Evolutionary conservation across 92 coral and sea anemone species (phyloP), one percentile per base, ranked within the genome.

Genomic region (Parazoanthus atlanticus): DNA sequence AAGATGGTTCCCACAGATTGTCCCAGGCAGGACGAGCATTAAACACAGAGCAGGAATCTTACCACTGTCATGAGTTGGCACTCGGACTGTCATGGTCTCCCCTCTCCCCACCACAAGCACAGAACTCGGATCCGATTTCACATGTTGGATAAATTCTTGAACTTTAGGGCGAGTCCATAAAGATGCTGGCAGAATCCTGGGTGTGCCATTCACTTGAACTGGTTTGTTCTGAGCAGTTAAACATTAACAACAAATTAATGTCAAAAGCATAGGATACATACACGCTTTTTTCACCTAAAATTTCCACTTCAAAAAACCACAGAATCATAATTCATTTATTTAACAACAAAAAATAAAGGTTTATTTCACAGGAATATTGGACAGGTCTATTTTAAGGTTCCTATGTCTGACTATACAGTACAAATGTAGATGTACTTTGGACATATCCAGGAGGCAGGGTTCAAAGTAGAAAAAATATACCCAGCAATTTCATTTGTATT

Each of bases 61-160:
- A 97, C 99, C 99, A 85, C 98, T 96, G 69, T 97, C 99, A 88
- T 97, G 99, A 32, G 99, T 97, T n/a, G 99, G 99, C 38, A 97
- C 99, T n/a, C 99, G 93, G 21, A 97, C 99, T 73, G 99, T 97
- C 97, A 97, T 95, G 7, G 99, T 97, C 89, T 97, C 99, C 26
- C 99, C 99, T 76, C 99, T 90, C 9, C 99, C 99, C 72, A 97
- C 99, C 54, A 97, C 99, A 80, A 97, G 95, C 73, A 97, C 99
- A 52, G 99, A 97, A 41, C 97, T 96, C 28, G 99, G 99, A 71
- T 97, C 99, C 47, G 98, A 94, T 89, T 96, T 97, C 52, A 97
- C 98, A 81, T 97, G 99, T 89, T 97, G 98, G 40, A 97, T 97
- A 71, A 97, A 97, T 89, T 97, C 99, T 88, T 91, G 98, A 7